These are phyloP conservation scores for Conopomorpha cramerella DNA, from an alignment of 1,140 invertebrate genomes.

Conservation along the genomic window DNA sequence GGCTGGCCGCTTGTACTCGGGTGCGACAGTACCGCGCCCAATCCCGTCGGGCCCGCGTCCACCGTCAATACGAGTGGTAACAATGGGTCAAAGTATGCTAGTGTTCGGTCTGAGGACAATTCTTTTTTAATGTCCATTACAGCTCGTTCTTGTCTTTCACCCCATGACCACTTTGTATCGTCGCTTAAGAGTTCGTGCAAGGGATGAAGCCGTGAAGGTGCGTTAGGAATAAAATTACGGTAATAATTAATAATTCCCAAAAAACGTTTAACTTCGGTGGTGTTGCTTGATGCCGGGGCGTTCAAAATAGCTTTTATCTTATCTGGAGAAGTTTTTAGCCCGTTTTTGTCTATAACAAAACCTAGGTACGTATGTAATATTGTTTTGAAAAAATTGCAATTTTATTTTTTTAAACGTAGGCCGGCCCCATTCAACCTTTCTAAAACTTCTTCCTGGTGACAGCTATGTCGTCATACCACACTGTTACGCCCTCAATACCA, in stretches of 20 bases:
- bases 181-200: constrained; percentile 15
- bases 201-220: constrained; percentile 19
- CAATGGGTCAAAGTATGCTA: constrained; percentile 31
- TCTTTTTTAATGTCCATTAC: constrained; percentile 11
- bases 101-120: constrained; percentile 10
- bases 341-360: constrained; percentile 13
- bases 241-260: constrained; percentile 50
- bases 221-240: constrained; percentile 30
- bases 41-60: constrained; percentile 14
- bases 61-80: constrained; percentile 16
- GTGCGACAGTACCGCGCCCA: constrained; percentile 16
- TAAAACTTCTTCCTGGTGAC: not conserved
- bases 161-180: constrained; percentile 6
- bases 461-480: not conserved
- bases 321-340: constrained; percentile 21
- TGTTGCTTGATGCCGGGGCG: constrained; percentile 18
- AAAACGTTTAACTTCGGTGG: constrained; percentile 28
- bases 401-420: not conserved
- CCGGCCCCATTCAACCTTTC: not conserved
- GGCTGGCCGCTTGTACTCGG: constrained; percentile 4
- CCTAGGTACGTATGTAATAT: constrained; percentile 25
- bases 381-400: constrained; percentile 23
- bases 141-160: constrained; percentile 8
- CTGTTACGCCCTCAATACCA: not conserved
- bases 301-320: constrained; percentile 26